Base-by-base conservation (phyloP, 2,797 vertebrate species). In the Arrhamphus sclerolepis region DNA sequence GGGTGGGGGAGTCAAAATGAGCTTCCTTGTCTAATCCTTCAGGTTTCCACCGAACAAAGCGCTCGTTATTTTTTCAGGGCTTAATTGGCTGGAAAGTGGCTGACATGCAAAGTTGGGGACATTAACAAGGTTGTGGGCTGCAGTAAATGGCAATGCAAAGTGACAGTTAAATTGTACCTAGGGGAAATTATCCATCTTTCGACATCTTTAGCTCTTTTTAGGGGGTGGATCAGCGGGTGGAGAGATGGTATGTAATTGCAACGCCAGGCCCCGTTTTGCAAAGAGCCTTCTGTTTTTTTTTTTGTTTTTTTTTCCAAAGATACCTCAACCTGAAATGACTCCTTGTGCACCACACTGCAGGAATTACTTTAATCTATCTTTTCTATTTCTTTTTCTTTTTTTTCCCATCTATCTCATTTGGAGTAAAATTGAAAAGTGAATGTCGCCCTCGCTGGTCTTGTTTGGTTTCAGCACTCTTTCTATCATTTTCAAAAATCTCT, bases 151-250 rank as follows among this genome's bases (percentile, higher is more conserved):
- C 95, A 95, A 96, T 90, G 92, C 95, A 90, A 96, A 95, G 93
- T 98, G 97, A 99, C 97, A 98, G 96, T 96, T 98, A 98, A 99
- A 99, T 99, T 99, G 97, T 97, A 98, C 96, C 94, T 93, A 94
- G 93, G 94, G 83, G 94, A 98, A 98, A 99, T 98, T 97, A 98
- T 95, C 95, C 96, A 95, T 96, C 95, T 95, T 98, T 98, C 94
- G 93, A 98, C 95, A 96, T 95, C 95, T 92, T 96, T 96, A 94
- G 95, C 94, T 97, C 93, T 94, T 94, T 93, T 87, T 85, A 39
- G 18, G 64, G 72, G 62, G 61, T 61, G 66, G 72, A 60, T 80
- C 44, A 43, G 75, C 52, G 60, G 72, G 80, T 17, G 24, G 80
- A 53, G 75, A 71, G 69, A 62, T 93, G 93, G 94, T 92, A 91